Conservation (phyloP, 2,797 vertebrate genomes). For the Caiman crocodilus region DNA sequence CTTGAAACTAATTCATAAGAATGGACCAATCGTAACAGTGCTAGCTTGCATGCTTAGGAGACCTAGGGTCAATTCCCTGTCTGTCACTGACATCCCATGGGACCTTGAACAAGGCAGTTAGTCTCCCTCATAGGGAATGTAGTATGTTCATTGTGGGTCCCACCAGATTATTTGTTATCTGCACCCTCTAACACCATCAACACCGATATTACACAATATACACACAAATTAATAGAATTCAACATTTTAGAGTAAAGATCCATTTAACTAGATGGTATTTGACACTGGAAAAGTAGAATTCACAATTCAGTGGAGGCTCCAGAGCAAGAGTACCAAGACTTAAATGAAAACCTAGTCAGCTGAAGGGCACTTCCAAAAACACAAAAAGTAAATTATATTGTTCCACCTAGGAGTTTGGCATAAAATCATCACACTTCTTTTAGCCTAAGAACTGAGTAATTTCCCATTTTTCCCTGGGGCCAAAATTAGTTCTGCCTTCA, state of each 20-base stretch:
- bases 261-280: too few relatives aligned
- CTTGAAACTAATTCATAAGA: neutral
- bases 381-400: neutral
- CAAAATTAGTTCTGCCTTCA: neutral
- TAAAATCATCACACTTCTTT: neutral
- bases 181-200: too few relatives aligned
- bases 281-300: too few relatives aligned
- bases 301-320: neutral
- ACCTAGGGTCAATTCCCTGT: too few relatives aligned
- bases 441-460: neutral
- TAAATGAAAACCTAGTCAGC: neutral
- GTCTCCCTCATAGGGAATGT: too few relatives aligned
- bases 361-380: neutral
- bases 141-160: too few relatives aligned
- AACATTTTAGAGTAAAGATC: neutral
- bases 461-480: neutral
- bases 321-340: neutral
- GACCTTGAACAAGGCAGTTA: too few relatives aligned
- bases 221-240: neutral
- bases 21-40: too few relatives aligned
- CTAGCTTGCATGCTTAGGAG: too few relatives aligned
- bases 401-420: neutral
- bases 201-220: too few relatives aligned
- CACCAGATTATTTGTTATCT: too few relatives aligned
- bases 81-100: too few relatives aligned